These are phyloP conservation scores for Eupleurogrammus muticus DNA, from an alignment of 2,797 vertebrate species.

Conservation along the genomic window DNA sequence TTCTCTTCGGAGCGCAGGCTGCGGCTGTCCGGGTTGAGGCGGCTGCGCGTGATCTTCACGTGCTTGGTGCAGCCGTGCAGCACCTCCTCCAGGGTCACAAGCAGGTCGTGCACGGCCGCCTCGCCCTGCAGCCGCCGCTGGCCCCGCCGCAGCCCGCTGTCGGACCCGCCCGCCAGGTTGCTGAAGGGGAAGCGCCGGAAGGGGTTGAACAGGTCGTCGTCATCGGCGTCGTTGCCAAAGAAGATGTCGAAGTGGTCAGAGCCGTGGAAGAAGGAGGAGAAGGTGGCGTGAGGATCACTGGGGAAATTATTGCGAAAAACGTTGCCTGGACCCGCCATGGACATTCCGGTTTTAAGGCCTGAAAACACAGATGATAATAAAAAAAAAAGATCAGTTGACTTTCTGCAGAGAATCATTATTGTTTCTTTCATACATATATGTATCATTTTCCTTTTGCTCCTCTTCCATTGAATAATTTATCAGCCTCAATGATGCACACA, in stretches of 20 bases:
- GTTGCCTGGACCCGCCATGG: conserved; percentile 75
- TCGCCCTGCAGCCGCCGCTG: conserved; percentile 84
- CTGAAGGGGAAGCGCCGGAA: conserved; percentile 91
- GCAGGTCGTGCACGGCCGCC: conserved; percentile 91
- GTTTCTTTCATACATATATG: conserved; percentile 7
- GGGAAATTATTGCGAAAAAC: conserved; percentile 89
- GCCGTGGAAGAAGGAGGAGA: conserved; percentile 91
- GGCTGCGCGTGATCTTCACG: conserved; percentile 93
- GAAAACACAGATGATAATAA: conserved; percentile 24
- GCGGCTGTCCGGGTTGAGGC: conserved; percentile 89
- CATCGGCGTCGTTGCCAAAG: conserved; percentile 89
- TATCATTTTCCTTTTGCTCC: not conserved
- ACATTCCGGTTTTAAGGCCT: conserved; percentile 79
- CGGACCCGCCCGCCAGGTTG: conserved; percentile 78
- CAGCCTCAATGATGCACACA: conserved; percentile 29
- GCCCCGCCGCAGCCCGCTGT: conserved; percentile 53
- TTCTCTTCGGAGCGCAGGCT: conserved; percentile 91
- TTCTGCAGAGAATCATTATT: not conserved
- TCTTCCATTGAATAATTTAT: conserved; percentile 62
- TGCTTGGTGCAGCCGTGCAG: conserved; percentile 94
- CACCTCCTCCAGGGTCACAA: conserved; percentile 94
- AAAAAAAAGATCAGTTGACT: conserved; percentile 1
- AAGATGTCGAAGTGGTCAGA: conserved; percentile 94
- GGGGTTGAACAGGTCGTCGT: conserved; percentile 92
- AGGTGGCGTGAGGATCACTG: conserved; percentile 90